Conservation (phyloP, 2,888 invertebrate genomes). For the Nemotelus pantherinus region DNA sequence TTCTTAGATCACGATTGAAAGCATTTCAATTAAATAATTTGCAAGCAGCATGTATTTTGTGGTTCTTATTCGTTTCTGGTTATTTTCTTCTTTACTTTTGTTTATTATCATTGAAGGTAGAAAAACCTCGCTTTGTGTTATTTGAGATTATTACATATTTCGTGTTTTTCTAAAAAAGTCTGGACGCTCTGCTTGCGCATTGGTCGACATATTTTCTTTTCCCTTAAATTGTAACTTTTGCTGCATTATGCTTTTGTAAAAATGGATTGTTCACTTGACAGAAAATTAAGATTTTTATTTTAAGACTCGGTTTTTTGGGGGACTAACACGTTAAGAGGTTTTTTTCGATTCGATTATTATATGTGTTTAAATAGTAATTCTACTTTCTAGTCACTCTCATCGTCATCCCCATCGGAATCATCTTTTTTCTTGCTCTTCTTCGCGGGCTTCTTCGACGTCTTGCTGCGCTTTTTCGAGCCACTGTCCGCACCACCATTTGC, state of each 20-base stretch:
- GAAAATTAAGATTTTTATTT: slow-evolving; percentile 13
- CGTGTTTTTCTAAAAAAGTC: no score
- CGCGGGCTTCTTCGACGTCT: slow-evolving; percentile 52
- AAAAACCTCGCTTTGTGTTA: no score
- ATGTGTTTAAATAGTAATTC: slow-evolving; percentile 14
- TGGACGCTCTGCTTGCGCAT: not conserved
- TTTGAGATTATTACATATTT: no score
- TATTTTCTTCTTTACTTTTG: no score
- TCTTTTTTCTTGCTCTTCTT: slow-evolving; percentile 63
- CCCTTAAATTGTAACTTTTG: not conserved
- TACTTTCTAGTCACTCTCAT: slow-evolving; percentile 57
- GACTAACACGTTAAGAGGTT: slow-evolving; percentile 20
- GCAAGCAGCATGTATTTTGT: no score
- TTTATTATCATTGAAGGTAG: no score
- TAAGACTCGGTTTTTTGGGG: not conserved
- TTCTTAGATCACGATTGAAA: no score
- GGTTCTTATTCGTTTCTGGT: no score
- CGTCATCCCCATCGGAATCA: slow-evolving; percentile 68
- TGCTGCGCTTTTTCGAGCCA: slow-evolving; percentile 66
- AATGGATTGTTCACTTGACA: not conserved
- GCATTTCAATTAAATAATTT: no score
- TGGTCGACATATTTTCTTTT: not conserved
- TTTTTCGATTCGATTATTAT: slow-evolving; percentile 11
- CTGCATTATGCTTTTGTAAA: not conserved
- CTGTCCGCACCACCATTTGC: slow-evolving; percentile 71